Base-by-base conservation (phyloP, 2,113 vertebrate species). In the Synodontis membranacea region DNA sequence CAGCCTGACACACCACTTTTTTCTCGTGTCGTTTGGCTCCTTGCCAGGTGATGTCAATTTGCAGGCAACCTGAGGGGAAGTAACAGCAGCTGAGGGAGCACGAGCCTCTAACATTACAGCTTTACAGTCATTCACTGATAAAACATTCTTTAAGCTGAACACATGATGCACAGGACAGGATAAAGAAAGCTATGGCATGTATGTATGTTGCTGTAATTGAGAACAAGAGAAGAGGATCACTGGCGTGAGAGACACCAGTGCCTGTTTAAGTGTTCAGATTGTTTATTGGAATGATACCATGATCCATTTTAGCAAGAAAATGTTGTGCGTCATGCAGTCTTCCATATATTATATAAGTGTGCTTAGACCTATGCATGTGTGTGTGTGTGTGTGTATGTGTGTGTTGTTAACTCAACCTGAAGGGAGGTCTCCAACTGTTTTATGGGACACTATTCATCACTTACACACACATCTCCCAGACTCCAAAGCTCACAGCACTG, bases 371-470 rank as follows among this genome's bases (percentile, higher is more conserved):
- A 60, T 76, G 58, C 23, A 42, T 78, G 60, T 79, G 56, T 11
- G 42, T 39, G 42, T 10, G 42, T 39, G 48, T 60, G 25, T 37
- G 56, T 50, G 68, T 42, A 34, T 50, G 34, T 86, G 70, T 64
- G 68, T 87, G 70, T 89, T 87, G 76, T 87, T 87, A 87, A 85
- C 78, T 79, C 46, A 84, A 81, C 50, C 80, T 85, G 84, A 88
- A 82, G 64, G 88, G 84, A 86, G 84, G 81, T 86, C 84, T 64
- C 85, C 74, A 62, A 76, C 81, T 88, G 84, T 84, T 88, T 88
- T 86, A 88, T 84, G 80, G 88, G 37, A 54, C 81, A 80, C 75
- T 50, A 88, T 86, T 64, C 80, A 88, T 88, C 88, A 89, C 83
- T 56, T 58, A 85, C 79, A 34, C 85, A 46, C 62, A 88, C 70